Percentiles rank a stretch among this genome's conserved stretches.
phyloP scores from a whole-genome alignment of 1,140 invertebrate species.

The Panonychus citri region DNA sequence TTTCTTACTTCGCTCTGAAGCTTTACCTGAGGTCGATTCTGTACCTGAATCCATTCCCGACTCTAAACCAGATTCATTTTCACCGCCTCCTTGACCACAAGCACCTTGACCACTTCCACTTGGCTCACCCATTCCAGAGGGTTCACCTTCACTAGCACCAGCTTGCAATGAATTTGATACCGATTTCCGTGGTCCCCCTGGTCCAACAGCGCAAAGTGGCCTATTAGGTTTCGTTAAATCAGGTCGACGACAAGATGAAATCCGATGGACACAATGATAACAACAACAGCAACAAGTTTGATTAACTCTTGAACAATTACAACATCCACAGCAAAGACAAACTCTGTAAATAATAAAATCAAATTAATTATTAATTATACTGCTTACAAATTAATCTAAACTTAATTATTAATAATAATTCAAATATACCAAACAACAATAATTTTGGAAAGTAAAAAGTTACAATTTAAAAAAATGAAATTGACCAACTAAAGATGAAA shows the following conservation, averaged over 20 bases:
- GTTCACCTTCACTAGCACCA: not conserved
- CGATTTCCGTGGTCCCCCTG: not conserved
- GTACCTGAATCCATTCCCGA: not conserved
- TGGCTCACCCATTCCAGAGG: not conserved
- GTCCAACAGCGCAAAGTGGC: too few relatives aligned
- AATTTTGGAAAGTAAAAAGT: too few relatives aligned
- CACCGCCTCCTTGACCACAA: not conserved
- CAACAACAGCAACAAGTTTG: not conserved
- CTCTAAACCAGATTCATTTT: not conserved
- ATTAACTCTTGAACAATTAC: not conserved
- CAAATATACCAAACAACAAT: too few relatives aligned
- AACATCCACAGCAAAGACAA: not conserved
- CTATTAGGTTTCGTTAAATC: not conserved
- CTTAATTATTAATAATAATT: too few relatives aligned
- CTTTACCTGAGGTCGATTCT: too few relatives aligned
- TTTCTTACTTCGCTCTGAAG: too few relatives aligned
- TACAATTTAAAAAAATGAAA: too few relatives aligned
- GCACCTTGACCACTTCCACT: too few relatives aligned
- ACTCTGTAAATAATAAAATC: not conserved
- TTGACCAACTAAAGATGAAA: too few relatives aligned
- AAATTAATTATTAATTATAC: too few relatives aligned
- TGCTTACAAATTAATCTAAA: too few relatives aligned
- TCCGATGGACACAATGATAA: constrained; percentile 1
- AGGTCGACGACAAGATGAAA: not conserved
- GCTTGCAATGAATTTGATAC: not conserved